Percentiles rank a stretch among this genome's conserved stretches.
These are phyloP conservation scores for Drosophila neonasuta DNA, from an alignment of 2,888 invertebrate species.

Conservation along the genomic window DNA sequence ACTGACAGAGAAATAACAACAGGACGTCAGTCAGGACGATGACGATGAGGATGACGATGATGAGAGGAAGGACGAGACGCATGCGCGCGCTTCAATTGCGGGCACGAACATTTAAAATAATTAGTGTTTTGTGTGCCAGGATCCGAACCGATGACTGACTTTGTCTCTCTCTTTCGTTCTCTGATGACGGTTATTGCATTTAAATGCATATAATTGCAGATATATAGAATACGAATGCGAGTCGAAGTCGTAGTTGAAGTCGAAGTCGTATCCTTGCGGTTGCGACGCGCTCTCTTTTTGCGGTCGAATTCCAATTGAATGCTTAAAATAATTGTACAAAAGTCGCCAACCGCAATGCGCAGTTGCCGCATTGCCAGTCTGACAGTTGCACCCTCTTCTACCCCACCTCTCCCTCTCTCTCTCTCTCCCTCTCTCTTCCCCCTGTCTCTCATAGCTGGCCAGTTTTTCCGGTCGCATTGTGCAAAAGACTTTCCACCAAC, in stretches of 20 bases:
- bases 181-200: constrained; percentile 78
- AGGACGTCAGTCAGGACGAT: constrained; percentile 2
- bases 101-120: constrained; percentile 65
- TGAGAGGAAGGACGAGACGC: constrained; percentile 33
- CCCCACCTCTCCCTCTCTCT: background rate
- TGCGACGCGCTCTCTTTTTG: constrained; percentile 38
- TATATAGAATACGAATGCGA: background rate
- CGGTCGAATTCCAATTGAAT: constrained; percentile 78
- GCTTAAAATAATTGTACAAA: constrained; percentile 73
- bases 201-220: constrained; percentile 74
- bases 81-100: constrained; percentile 76
- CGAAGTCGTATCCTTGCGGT: constrained; percentile 56
- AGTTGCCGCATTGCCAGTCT: constrained; percentile 57
- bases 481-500: constrained; percentile 27
- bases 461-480: constrained; percentile 72
- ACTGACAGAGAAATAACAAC: constrained; percentile 31
- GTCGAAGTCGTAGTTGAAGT: constrained; percentile 15
- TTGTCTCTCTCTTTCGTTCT: constrained; percentile 16
- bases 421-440: background rate
- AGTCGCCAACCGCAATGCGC: constrained; percentile 72
- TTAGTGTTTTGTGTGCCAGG: constrained; percentile 55
- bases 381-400: background rate
- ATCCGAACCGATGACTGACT: constrained; percentile 36
- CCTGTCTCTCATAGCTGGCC: constrained; percentile 54
- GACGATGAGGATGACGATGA: background rate